Base-by-base conservation (phyloP, 2,888 invertebrate species). In the Neocrepidodera transversa region DNA sequence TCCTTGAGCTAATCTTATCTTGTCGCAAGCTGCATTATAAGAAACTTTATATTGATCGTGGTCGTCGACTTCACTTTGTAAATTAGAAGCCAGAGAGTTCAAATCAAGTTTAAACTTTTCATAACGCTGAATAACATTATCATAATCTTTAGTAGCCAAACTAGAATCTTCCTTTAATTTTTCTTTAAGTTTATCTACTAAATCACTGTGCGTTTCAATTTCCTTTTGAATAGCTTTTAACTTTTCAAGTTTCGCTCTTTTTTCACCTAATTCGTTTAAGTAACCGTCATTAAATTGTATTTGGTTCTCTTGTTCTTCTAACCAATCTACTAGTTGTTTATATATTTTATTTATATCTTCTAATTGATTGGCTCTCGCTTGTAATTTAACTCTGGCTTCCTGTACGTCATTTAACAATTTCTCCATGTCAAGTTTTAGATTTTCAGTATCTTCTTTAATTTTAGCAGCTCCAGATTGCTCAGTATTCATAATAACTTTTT, bases 401-500 rank as follows among this genome's bases (percentile, higher is more conserved):
- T 92, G 91, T 13, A 94, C 86, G 72, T 94, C 93, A 18, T 84
- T 82, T 47, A 95, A 84, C 2, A 97, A 80, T 74, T 91, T 93
- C 66, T 97, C 96, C 77, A 96, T 95, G 76, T 96, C 95, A 70
- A 88, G 86, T 74, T 94, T 93, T 17, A 95, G 80, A 65, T 86
- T 89, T 74, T 95, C 95, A 0, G 95, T 95, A 71, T 95, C 94
- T 75, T 96, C 95, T 74, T 94, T 90, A 58, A 97, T 95, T 77
- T 92, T 92, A 0, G 88, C 87, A 0, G 92, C 93, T 0, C 97
- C 97, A 50, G 87, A 85, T 66, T 91, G 89, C 79, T 94, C 95
- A 0, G 96, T 97, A 74, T 94, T 95, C 84, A 95, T 89, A 6
- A 95, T 91, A 0, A 96, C 94, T 74, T 92, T 91, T 77, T 97